These are phyloP conservation scores for Drosophila differens DNA, from an alignment of 2,888 invertebrate genomes.

Conservation along the genomic window DNA sequence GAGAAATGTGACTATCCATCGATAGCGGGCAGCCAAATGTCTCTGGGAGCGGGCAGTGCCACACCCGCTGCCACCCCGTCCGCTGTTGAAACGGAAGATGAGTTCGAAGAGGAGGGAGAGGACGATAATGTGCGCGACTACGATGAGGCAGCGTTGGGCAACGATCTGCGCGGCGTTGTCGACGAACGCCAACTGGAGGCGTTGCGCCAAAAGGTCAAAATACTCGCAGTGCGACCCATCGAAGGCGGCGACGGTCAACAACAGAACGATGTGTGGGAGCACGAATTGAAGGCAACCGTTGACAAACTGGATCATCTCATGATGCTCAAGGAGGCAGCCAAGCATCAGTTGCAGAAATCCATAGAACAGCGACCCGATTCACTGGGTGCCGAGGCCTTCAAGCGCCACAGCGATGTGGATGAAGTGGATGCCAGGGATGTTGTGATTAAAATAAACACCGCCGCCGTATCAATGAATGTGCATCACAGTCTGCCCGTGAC, in stretches of 20 bases:
- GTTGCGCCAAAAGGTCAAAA: conserved; percentile 89
- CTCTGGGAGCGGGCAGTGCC: conserved; percentile 80
- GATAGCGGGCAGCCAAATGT: conserved; percentile 86
- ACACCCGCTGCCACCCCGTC: conserved; percentile 33
- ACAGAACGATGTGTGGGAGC: conserved; percentile 89
- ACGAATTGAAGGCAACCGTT: conserved; percentile 91
- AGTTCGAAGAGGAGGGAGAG: conserved; percentile 33
- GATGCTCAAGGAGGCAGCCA: conserved; percentile 86
- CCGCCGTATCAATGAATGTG: conserved; percentile 25
- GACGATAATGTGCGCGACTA: conserved; percentile 69
- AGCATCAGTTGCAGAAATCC: conserved; percentile 59
- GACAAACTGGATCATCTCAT: conserved; percentile 91
- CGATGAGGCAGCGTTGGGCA: conserved; percentile 51
- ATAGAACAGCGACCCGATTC: conserved; percentile 76
- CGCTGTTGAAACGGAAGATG: conserved; percentile 62
- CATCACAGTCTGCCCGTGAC: conserved; percentile 83
- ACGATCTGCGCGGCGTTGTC: conserved; percentile 67
- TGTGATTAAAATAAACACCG: conserved; percentile 53
- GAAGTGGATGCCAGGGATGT: conserved; percentile 60
- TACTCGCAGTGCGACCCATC: conserved; percentile 90
- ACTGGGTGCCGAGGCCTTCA: conserved; percentile 77
- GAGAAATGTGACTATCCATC: conserved; percentile 87
- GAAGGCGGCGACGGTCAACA: conserved; percentile 90
- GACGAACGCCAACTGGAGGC: conserved; percentile 88
- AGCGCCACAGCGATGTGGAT: conserved; percentile 66